phyloP scores from a whole-genome alignment of 2,888 invertebrate genomes.

The Philereme transversata region DNA sequence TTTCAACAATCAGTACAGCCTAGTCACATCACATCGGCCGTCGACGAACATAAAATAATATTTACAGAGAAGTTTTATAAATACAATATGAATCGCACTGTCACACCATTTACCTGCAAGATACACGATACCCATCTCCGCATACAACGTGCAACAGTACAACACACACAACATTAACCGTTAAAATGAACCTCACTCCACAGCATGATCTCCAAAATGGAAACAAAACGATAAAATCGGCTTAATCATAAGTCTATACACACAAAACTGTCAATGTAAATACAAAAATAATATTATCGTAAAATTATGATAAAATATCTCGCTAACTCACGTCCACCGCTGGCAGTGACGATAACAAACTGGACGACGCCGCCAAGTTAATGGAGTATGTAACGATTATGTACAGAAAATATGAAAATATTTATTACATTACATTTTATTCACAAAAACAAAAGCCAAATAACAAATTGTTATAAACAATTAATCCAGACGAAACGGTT shows the following conservation, averaged over 20 bases:
- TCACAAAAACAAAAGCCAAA: slow-evolving; percentile 40
- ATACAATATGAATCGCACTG: slow-evolving; percentile 54
- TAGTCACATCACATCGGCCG: slow-evolving; percentile 59
- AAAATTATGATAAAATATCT: slow-evolving; percentile 56
- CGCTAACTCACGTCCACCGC: slow-evolving; percentile 42
- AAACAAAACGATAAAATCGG: slow-evolving; percentile 40
- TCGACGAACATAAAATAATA: slow-evolving; percentile 71
- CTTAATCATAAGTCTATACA: slow-evolving; percentile 48
- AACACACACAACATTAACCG: slow-evolving; percentile 51
- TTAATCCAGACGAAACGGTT: slow-evolving; percentile 20
- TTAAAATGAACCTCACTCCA: slow-evolving; percentile 61
- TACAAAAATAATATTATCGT: slow-evolving; percentile 59
- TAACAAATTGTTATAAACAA: slow-evolving; percentile 22
- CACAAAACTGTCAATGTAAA: slow-evolving; percentile 55
- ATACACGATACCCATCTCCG: slow-evolving; percentile 6
- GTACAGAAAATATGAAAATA: slow-evolving; percentile 54
- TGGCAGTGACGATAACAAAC: slow-evolving; percentile 27
- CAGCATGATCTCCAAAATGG: slow-evolving; percentile 51
- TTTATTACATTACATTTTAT: slow-evolving; percentile 43
- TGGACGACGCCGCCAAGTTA: slow-evolving; percentile 46
- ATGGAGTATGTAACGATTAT: slow-evolving; percentile 56
- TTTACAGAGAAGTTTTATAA: slow-evolving; percentile 69
- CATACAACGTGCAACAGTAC: slow-evolving; percentile 42
- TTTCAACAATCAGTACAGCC: slow-evolving; percentile 69
- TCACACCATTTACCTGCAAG: slow-evolving; percentile 9